phyloP scores from a whole-genome alignment of 2,888 invertebrate genomes.

The Cistogaster globosa region DNA sequence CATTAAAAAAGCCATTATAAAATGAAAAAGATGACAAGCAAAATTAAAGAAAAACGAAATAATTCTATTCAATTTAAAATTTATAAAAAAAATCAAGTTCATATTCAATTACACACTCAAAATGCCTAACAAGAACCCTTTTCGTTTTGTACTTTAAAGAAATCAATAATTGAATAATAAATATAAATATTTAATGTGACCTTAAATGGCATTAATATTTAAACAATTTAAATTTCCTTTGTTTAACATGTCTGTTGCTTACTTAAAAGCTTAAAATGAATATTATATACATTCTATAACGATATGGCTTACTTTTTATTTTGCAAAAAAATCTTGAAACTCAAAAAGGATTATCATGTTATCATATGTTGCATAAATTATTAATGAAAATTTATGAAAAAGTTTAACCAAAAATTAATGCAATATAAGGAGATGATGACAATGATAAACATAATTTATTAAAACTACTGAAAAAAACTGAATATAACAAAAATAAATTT shows the following conservation, averaged over 20 bases:
- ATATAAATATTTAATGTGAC: slow-evolving; percentile 35
- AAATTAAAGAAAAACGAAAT: background rate
- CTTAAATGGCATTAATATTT: slow-evolving; percentile 20
- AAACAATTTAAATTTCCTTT: background rate
- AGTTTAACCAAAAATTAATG: background rate
- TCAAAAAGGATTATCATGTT: slow-evolving; percentile 4
- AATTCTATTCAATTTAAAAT: no score
- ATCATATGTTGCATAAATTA: background rate
- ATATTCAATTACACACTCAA: no score
- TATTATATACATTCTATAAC: background rate
- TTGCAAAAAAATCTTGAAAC: background rate
- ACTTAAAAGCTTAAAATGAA: slow-evolving; percentile 41
- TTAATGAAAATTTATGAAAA: slow-evolving; percentile 19
- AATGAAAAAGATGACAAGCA: background rate
- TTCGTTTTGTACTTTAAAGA: no score
- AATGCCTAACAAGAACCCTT: no score
- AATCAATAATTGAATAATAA: no score
- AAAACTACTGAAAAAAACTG: background rate
- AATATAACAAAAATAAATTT: no score
- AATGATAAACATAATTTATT: background rate
- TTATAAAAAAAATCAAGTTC: no score
- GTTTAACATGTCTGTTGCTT: slow-evolving; percentile 41
- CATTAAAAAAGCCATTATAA: background rate
- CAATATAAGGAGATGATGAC: background rate
- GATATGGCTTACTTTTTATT: background rate